Evolutionary conservation across 2,888 invertebrate species (phyloP).

Genomic region (Hypsopygia costalis): DNA sequence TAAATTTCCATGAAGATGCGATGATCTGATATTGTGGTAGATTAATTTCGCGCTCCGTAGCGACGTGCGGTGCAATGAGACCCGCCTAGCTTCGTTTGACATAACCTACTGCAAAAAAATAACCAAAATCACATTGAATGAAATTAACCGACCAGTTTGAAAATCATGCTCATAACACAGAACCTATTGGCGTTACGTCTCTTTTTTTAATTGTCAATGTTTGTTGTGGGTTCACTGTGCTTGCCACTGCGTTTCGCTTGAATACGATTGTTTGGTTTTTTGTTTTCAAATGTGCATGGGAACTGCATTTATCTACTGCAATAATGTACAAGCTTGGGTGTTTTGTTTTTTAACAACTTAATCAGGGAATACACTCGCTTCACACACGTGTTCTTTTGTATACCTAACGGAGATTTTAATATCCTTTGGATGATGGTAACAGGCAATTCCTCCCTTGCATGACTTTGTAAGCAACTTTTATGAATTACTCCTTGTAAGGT

Average conservation of each 20-base stretch:
- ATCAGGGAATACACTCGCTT: too few species aligned
- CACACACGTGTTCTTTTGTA: too few species aligned
- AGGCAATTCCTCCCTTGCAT: too few species aligned
- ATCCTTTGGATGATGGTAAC: too few species aligned
- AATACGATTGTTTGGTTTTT: too few species aligned
- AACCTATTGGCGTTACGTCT: conserved; percentile 32
- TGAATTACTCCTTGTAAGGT: too few species aligned
- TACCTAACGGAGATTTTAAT: too few species aligned
- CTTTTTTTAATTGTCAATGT: conserved; percentile 39
- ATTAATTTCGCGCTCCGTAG: not conserved
- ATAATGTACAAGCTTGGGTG: not conserved
- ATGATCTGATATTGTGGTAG: too few species aligned
- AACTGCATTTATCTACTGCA: not conserved
- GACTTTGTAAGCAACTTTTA: too few species aligned
- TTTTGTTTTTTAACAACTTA: conserved; percentile 1
- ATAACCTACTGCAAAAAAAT: conserved; percentile 59
- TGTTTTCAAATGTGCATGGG: not conserved
- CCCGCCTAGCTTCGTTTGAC: conserved; percentile 63
- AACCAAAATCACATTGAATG: conserved; percentile 28
- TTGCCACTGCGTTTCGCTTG: conserved; percentile 34
- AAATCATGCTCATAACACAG: conserved; percentile 30
- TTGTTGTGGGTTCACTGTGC: conserved; percentile 66
- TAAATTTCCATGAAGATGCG: too few species aligned
- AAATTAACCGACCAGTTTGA: conserved; percentile 20
- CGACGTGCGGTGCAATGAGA: not conserved